Evolutionary conservation across 2,888 invertebrate species (phyloP).

Genomic region (Octonoba sinensis): DNA sequence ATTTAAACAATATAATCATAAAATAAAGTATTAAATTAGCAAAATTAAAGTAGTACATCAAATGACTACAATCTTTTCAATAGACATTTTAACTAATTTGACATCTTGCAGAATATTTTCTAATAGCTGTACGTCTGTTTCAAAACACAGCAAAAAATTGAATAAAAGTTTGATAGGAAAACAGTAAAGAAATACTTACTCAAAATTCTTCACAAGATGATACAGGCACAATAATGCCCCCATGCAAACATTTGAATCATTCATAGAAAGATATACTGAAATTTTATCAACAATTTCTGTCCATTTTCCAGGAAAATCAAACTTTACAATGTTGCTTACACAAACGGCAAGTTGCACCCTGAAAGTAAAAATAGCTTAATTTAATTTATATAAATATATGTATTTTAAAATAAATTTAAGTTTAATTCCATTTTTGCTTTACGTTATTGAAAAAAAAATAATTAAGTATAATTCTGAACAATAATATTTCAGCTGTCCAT

Average conservation of each 20-base stretch:
- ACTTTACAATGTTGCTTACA: conserved; percentile 91
- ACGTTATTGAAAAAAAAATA: too few relatives aligned
- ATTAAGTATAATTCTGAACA: too few relatives aligned
- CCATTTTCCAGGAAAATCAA: conserved; percentile 96
- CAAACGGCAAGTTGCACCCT: conserved; percentile 93
- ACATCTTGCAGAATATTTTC: not conserved
- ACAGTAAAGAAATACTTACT: conserved; percentile 73
- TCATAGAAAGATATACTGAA: conserved; percentile 89
- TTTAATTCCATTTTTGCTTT: too few relatives aligned
- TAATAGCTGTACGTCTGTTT: not conserved
- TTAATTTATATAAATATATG: too few relatives aligned
- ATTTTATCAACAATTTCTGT: conserved; percentile 96
- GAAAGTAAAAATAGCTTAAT: conserved; percentile 65
- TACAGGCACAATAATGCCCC: conserved; percentile 92
- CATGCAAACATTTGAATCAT: conserved; percentile 88
- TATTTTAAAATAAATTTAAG: too few relatives aligned
- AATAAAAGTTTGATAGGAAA: too few relatives aligned
- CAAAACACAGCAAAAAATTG: too few relatives aligned
- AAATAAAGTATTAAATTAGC: too few relatives aligned
- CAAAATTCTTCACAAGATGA: conserved; percentile 91
- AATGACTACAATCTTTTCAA: too few relatives aligned
- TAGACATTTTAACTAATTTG: not conserved
- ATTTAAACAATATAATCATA: too few relatives aligned
- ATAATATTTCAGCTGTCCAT: too few relatives aligned
- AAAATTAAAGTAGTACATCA: too few relatives aligned